Evolutionary conservation across 1,140 invertebrate genomes (phyloP).

Genomic region (Drosophila albomicans): DNA sequence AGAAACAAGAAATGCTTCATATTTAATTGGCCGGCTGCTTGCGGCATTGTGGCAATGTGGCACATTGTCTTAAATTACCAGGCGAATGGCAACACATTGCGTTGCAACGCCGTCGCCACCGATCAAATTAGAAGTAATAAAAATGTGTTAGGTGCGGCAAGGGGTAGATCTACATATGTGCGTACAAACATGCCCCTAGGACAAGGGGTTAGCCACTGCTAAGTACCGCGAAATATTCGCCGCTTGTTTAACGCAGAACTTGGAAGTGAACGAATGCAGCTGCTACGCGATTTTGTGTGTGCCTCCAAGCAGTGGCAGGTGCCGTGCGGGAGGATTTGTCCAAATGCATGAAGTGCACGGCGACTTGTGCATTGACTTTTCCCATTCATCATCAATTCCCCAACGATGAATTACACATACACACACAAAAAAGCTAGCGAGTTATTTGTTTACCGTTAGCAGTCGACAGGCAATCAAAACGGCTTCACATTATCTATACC

Average conservation of each 20-base stretch:
- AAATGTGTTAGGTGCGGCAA: slow-evolving; percentile 32
- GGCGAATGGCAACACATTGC: slow-evolving; percentile 32
- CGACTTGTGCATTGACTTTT: background rate
- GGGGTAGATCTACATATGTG: slow-evolving; percentile 3
- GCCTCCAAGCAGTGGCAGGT: slow-evolving; percentile 35
- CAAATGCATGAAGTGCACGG: background rate
- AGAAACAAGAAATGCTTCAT: slow-evolving; percentile 35
- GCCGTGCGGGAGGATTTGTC: background rate
- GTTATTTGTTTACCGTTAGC: slow-evolving; percentile 71
- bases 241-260: background rate
- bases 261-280: slow-evolving; percentile 2
- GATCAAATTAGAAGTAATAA: slow-evolving; percentile 71
- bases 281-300: slow-evolving; percentile 15
- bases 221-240: slow-evolving; percentile 64
- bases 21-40: slow-evolving; percentile 65
- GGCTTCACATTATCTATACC: slow-evolving; percentile 20
- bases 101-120: slow-evolving; percentile 9
- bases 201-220: slow-evolving; percentile 23
- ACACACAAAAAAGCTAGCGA: slow-evolving; percentile 6
- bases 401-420: slow-evolving; percentile 6
- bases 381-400: background rate
- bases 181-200: background rate
- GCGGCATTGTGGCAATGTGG: slow-evolving; percentile 38
- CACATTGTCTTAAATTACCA: slow-evolving; percentile 66
- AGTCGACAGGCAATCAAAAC: slow-evolving; percentile 64